phyloP scores from a whole-genome alignment of 2,888 invertebrate species.

The Mimas tiliae region DNA sequence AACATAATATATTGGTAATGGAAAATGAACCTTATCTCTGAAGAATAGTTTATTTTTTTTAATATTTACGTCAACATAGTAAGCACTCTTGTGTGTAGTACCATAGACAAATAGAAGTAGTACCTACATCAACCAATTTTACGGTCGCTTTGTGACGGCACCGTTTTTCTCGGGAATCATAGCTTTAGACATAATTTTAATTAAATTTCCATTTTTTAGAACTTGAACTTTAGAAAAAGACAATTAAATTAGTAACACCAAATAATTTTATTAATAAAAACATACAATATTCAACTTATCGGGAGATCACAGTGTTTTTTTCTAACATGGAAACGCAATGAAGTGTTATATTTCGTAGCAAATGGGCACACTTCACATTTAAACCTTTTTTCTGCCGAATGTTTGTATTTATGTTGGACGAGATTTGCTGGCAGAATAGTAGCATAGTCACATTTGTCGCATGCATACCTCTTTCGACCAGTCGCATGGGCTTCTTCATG shows the following conservation, averaged over 20 bases:
- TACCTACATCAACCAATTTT: too few relatives aligned
- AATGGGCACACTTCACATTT: conserved; percentile 79
- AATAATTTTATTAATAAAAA: conserved; percentile 50
- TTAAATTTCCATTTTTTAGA: too few relatives aligned
- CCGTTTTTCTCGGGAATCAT: too few relatives aligned
- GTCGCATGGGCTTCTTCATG: conserved; percentile 76
- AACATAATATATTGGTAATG: too few relatives aligned
- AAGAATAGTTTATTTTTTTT: too few relatives aligned
- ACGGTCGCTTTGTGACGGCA: too few relatives aligned
- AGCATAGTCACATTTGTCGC: conserved; percentile 76
- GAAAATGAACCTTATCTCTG: too few relatives aligned
- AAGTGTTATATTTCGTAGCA: conserved; percentile 78
- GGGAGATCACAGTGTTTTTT: conserved; percentile 82
- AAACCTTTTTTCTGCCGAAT: conserved; percentile 73
- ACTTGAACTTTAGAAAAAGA: too few relatives aligned
- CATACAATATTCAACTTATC: conserved; percentile 55
- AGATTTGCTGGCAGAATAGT: conserved; percentile 74
- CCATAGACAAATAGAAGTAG: too few relatives aligned
- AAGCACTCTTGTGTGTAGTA: too few relatives aligned
- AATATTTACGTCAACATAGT: too few relatives aligned
- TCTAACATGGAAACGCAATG: conserved; percentile 75
- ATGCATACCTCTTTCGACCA: conserved; percentile 69
- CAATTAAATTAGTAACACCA: conserved; percentile 56
- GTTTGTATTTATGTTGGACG: conserved; percentile 78
- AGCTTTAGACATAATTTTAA: too few relatives aligned